Conservation (phyloP, 2,113 vertebrate genomes). For the Notothenia rossii region DNA sequence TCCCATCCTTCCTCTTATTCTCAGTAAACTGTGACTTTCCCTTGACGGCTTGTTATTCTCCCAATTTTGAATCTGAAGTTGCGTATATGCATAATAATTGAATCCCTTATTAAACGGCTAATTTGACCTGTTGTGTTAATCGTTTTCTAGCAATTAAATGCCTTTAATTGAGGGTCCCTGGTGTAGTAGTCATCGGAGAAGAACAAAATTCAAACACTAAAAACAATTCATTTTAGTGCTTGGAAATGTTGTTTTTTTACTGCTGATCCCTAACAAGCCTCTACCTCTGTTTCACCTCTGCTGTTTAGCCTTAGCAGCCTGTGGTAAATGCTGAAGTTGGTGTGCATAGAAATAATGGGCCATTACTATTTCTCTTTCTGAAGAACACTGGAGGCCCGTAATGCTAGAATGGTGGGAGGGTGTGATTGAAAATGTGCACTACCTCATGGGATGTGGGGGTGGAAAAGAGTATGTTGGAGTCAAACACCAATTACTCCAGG, state of each 20-base stretch:
- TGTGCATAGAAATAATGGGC: slow-evolving; percentile 63
- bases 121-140: slow-evolving; percentile 63
- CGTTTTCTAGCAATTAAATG: slow-evolving; percentile 59
- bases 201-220: slow-evolving; percentile 5
- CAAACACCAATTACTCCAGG: slow-evolving; percentile 75
- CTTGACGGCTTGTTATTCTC: slow-evolving; percentile 38
- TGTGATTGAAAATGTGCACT: slow-evolving; percentile 39
- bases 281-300: slow-evolving; percentile 43
- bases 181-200: slow-evolving; percentile 53
- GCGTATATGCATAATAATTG: slow-evolving; percentile 64
- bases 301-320: slow-evolving; percentile 38
- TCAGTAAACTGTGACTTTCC: slow-evolving; percentile 63
- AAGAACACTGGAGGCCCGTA: slow-evolving; percentile 36
- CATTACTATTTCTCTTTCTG: slow-evolving; percentile 55
- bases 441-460: slow-evolving; percentile 60
- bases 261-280: slow-evolving; percentile 24
- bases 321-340: slow-evolving; percentile 30
- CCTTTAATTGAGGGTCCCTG: slow-evolving; percentile 44
- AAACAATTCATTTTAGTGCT: slow-evolving; percentile 32
- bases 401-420: slow-evolving; percentile 52
- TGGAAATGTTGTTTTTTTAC: slow-evolving; percentile 16
- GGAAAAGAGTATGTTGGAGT: slow-evolving; percentile 62
- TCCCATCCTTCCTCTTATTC: slow-evolving; percentile 43
- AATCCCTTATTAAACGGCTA: slow-evolving; percentile 51
- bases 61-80: slow-evolving; percentile 42